Evolutionary conservation across 2,113 vertebrate genomes (phyloP).

Genomic region (Chunga burmeisteri): DNA sequence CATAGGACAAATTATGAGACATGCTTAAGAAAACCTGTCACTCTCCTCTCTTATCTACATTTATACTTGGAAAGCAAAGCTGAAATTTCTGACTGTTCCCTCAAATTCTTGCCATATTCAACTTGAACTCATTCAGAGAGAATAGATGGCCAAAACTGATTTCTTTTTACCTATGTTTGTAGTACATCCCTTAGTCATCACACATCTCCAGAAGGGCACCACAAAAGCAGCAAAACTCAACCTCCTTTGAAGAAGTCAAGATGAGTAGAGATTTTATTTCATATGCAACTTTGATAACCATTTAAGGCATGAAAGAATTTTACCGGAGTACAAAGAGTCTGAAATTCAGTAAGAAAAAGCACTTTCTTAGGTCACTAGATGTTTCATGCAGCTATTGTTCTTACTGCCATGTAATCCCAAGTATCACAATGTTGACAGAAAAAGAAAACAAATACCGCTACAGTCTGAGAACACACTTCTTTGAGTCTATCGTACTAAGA

Average conservation of each 20-base stretch:
- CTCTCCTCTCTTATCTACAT: background rate
- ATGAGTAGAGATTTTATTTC: background rate
- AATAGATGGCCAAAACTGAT: background rate
- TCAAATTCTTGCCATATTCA: background rate
- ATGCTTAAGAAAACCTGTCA: background rate
- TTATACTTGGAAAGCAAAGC: background rate
- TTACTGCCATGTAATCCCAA: background rate
- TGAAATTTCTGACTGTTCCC: background rate
- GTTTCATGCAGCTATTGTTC: background rate
- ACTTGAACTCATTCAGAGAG: background rate
- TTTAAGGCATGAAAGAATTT: background rate
- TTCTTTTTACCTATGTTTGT: background rate
- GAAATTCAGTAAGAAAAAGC: background rate
- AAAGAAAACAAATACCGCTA: background rate
- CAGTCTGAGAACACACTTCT: background rate
- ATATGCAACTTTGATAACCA: background rate
- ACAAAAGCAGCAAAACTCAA: background rate
- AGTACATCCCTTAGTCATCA: background rate
- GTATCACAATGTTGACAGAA: background rate
- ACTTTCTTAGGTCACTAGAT: background rate
- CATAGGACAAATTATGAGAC: background rate
- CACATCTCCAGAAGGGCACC: background rate
- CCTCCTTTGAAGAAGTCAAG: background rate
- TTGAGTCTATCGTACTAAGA: background rate
- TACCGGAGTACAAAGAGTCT: background rate